Conservation (phyloP, 1,140 invertebrate species). For the Cyphomyrmex costatus region DNA sequence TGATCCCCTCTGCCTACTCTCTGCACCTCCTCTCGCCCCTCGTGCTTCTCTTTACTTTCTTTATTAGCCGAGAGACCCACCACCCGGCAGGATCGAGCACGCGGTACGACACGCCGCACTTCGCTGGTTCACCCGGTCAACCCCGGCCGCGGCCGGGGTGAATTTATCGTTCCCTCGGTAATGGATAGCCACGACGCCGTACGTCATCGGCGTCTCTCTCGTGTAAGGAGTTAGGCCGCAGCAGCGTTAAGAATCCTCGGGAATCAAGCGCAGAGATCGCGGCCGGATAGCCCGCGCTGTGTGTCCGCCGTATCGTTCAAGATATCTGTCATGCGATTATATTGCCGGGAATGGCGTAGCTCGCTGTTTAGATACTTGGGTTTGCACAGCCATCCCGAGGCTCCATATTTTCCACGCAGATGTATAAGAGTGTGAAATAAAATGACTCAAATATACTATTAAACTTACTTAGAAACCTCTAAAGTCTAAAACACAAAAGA, state of each 20-base stretch:
- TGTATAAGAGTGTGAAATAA: background rate
- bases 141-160: constrained; percentile 68
- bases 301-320: constrained; percentile 41
- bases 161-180: constrained; percentile 76
- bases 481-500: background rate
- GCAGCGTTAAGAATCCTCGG: constrained; percentile 59
- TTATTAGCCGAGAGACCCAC: constrained; percentile 80
- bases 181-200: constrained; percentile 78
- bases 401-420: background rate
- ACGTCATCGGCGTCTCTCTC: constrained; percentile 75
- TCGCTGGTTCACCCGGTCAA: constrained; percentile 74
- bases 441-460: background rate
- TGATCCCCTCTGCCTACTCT: constrained; percentile 55
- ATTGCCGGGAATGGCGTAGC: background rate
- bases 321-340: constrained; percentile 49
- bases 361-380: constrained; percentile 12
- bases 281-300: constrained; percentile 32
- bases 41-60: constrained; percentile 69
- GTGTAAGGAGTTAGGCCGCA: constrained; percentile 63
- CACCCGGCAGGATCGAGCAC: constrained; percentile 71
- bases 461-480: background rate
- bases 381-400: background rate
- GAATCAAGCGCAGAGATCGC: constrained; percentile 68
- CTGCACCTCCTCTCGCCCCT: constrained; percentile 50
- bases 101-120: constrained; percentile 73